Percentiles rank a stretch among this genome's conserved stretches.
Conservation (phyloP, 2,888 invertebrate species). For the Embidobia sp. region DNA sequence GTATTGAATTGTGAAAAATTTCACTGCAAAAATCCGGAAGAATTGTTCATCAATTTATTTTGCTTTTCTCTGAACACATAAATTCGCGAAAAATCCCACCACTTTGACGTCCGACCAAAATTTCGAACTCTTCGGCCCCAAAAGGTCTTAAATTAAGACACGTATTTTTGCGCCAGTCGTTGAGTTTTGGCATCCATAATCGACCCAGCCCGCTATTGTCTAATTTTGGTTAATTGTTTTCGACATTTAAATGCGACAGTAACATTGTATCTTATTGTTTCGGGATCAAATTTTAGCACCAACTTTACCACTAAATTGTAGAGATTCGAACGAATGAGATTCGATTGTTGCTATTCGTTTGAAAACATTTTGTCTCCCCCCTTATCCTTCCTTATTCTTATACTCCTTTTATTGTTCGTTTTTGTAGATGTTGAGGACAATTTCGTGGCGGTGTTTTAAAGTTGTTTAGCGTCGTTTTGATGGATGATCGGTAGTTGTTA, state of each 20-base stretch:
- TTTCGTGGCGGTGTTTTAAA: constrained; percentile 12
- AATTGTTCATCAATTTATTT: not conserved
- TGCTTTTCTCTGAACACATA: constrained; percentile 1
- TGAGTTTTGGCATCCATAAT: constrained; percentile 19
- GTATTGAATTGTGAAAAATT: not conserved
- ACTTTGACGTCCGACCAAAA: too few relatives aligned
- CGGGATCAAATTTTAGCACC: constrained; percentile 26
- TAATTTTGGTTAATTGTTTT: constrained; percentile 47
- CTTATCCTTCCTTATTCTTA: not conserved
- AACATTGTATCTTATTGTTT: constrained; percentile 34
- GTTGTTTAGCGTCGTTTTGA: constrained; percentile 19
- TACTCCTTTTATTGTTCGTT: not conserved
- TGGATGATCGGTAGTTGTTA: constrained; percentile 35
- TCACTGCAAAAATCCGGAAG: too few relatives aligned
- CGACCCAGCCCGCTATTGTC: constrained; percentile 56
- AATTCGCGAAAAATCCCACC: too few relatives aligned
- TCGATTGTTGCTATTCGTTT: not conserved
- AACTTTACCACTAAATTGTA: constrained; percentile 30
- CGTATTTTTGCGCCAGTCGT: constrained; percentile 32
- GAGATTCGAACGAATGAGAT: not conserved
- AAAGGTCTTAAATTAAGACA: constrained; percentile 40
- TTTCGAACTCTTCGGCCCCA: constrained; percentile 5
- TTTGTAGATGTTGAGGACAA: not conserved
- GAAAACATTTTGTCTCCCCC: too few relatives aligned
- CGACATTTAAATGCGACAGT: constrained; percentile 37